Evolutionary conservation across 2,888 invertebrate species (phyloP).

Genomic region (Masnerella sp.): DNA sequence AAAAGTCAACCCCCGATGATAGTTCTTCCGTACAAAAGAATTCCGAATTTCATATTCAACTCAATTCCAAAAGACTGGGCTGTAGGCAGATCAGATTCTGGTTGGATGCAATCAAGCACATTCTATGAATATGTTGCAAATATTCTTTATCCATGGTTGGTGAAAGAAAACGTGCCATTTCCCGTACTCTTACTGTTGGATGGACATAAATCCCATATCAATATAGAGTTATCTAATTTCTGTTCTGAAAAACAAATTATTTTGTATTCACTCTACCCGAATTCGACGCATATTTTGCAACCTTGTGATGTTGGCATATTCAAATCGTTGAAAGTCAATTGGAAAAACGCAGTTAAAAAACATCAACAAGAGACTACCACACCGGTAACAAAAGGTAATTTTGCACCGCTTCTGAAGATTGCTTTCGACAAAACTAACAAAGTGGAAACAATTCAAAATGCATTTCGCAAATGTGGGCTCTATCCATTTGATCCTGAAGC

Average conservation of each 20-base stretch:
- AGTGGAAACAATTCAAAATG: constrained; percentile 50
- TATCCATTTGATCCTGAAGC: constrained; percentile 62
- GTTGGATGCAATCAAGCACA: constrained; percentile 75
- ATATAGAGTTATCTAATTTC: constrained; percentile 29
- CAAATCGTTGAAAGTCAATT: constrained; percentile 56
- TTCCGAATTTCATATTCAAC: constrained; percentile 68
- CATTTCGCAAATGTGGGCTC: constrained; percentile 56
- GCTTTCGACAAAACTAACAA: constrained; percentile 17
- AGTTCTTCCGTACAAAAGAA: constrained; percentile 71
- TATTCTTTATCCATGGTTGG: constrained; percentile 68
- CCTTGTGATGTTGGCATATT: constrained; percentile 59
- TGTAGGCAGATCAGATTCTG: constrained; percentile 71
- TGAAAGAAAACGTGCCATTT: constrained; percentile 62
- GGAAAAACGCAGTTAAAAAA: constrained; percentile 27
- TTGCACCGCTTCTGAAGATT: constrained; percentile 49
- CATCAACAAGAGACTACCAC: neutral
- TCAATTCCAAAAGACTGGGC: constrained; percentile 73
- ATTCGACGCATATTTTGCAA: constrained; percentile 61
- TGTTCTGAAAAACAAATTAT: constrained; percentile 63
- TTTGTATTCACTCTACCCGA: constrained; percentile 61
- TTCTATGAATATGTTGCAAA: constrained; percentile 74
- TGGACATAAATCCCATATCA: constrained; percentile 63
- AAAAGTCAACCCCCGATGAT: constrained; percentile 71
- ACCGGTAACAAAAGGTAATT: constrained; percentile 11
- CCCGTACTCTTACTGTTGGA: constrained; percentile 74